phyloP scores from a whole-genome alignment of 2,888 invertebrate genomes.

The Polylopha cassiicola region DNA sequence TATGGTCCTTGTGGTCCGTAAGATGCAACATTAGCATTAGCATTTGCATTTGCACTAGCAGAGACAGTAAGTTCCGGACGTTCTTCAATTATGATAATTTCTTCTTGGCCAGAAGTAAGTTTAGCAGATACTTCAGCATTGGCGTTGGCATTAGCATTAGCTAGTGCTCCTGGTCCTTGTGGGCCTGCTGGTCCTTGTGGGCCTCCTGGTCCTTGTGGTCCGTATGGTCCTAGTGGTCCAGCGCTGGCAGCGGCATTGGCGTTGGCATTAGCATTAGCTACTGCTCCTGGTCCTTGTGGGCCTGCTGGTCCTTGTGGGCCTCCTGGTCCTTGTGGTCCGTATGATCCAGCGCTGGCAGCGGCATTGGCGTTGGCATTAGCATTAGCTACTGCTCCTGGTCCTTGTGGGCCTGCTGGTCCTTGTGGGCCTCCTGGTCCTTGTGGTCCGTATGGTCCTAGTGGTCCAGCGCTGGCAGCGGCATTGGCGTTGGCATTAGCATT shows the following conservation, averaged over 20 bases:
- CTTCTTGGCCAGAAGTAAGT: too few relatives aligned
- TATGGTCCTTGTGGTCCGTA: slow-evolving; percentile 1
- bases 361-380: neutral
- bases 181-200: slow-evolving; percentile 8
- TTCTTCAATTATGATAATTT: too few relatives aligned
- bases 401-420: neutral
- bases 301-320: slow-evolving; percentile 3
- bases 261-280: too few relatives aligned
- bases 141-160: too few relatives aligned
- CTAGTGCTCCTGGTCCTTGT: neutral
- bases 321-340: neutral
- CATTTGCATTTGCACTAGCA: too few relatives aligned
- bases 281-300: neutral
- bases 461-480: neutral
- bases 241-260: slow-evolving; percentile 16
- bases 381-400: neutral
- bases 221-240: neutral
- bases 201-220: neutral
- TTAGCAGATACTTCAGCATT: too few relatives aligned
- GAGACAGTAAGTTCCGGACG: too few relatives aligned
- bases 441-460: neutral
- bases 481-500: neutral
- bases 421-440: neutral
- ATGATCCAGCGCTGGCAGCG: too few relatives aligned
- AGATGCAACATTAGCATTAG: too few relatives aligned